A percentile compares a stretch with the other conserved stretches of the same genome.
phyloP scores from a whole-genome alignment of 2,113 vertebrate species.

The Phocoena sinus region DNA sequence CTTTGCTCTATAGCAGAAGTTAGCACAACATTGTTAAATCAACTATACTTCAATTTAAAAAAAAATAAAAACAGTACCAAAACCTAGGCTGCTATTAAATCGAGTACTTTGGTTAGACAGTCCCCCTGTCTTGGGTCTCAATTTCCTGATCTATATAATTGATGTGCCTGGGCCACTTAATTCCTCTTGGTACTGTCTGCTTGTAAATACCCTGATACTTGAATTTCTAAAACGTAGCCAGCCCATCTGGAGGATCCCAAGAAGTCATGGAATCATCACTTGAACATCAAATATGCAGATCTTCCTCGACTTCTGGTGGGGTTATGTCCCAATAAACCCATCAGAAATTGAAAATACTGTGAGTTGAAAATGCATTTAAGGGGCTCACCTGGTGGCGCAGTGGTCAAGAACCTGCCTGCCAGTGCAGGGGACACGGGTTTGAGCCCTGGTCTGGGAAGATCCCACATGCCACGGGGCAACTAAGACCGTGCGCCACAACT shows the following conservation, averaged over 20 bases:
- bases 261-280: background rate
- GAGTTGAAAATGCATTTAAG: background rate
- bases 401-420: too few species aligned
- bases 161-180: too few species aligned
- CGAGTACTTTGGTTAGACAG: fast-evolving
- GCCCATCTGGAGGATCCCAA: background rate
- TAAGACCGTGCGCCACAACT: too few species aligned
- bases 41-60: background rate
- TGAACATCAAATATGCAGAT: background rate
- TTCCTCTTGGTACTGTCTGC: background rate
- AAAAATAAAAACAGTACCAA: background rate
- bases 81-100: background rate
- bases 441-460: too few species aligned
- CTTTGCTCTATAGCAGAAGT: background rate
- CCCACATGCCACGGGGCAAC: too few species aligned
- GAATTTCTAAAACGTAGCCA: background rate
- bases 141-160: background rate
- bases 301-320: background rate
- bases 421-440: too few species aligned
- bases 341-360: background rate
- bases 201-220: background rate
- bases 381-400: too few species aligned
- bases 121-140: background rate
- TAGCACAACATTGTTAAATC: background rate
- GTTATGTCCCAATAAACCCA: background rate